Conservation (phyloP, 1,140 invertebrate species). For the Brachystomella parvula region DNA sequence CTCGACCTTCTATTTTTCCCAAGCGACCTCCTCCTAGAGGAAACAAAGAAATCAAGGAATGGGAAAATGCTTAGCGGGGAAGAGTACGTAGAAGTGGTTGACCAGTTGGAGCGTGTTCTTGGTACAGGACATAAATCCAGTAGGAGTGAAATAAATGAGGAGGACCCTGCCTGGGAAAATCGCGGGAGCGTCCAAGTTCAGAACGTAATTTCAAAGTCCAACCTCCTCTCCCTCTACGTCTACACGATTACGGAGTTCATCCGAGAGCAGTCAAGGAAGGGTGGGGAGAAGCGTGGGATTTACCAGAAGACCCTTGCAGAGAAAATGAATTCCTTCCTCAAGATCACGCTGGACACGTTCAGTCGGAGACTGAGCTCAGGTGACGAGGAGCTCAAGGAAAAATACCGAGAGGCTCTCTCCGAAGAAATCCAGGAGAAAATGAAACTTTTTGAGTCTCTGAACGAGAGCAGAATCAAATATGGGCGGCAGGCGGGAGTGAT, state of each 20-base stretch:
- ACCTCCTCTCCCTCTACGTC: not conserved
- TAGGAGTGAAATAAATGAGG: not conserved
- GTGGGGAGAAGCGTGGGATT: not conserved
- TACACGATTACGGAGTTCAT: not conserved
- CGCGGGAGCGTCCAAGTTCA: not conserved
- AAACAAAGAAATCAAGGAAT: not conserved
- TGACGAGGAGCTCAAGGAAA: not conserved
- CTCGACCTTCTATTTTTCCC: not conserved
- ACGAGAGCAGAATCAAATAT: not conserved
- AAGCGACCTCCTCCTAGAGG: not conserved
- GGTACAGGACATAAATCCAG: not conserved
- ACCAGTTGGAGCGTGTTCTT: not conserved
- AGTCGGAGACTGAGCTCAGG: not conserved
- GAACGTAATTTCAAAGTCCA: not conserved
- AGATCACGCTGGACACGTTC: not conserved
- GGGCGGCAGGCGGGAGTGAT: not conserved
- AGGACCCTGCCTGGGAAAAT: not conserved
- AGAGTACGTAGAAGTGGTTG: not conserved
- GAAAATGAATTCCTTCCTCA: constrained; percentile 4
- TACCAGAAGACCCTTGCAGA: not conserved
- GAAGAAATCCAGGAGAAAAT: not conserved
- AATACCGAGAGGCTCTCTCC: not conserved
- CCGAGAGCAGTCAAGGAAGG: not conserved
- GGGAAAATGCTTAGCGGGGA: not conserved
- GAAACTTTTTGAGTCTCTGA: not conserved